Conservation (phyloP, 1,140 invertebrate species). For the Brachionus manjavacas region DNA sequence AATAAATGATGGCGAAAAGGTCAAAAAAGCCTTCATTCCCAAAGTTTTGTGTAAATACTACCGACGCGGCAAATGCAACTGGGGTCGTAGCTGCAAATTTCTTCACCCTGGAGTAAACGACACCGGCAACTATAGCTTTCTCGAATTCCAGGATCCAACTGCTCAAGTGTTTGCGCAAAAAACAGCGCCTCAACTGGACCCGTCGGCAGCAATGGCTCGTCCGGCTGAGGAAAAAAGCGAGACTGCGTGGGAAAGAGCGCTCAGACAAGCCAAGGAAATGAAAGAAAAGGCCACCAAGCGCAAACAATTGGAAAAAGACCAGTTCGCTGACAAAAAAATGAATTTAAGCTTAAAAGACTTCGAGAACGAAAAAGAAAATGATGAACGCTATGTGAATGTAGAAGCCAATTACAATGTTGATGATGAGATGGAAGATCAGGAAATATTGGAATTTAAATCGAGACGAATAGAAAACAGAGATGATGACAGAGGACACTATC, state of each 20-base stretch:
- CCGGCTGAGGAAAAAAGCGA: background rate
- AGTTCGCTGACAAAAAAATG: conserved; percentile 40
- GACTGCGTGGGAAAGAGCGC: conserved; percentile 31
- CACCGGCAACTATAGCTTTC: conserved; percentile 27
- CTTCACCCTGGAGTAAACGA: conserved; percentile 36
- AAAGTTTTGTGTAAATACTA: conserved; percentile 36
- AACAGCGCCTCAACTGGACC: background rate
- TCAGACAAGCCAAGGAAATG: conserved; percentile 36
- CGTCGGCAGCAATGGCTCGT: background rate
- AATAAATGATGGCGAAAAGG: conserved; percentile 29
- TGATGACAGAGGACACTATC: background rate
- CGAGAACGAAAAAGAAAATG: conserved; percentile 37
- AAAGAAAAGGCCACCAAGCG: conserved; percentile 12
- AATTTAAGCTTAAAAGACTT: conserved; percentile 40
- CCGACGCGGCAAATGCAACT: conserved; percentile 30
- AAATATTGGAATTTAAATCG: background rate
- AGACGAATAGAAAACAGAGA: background rate
- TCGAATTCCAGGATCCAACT: conserved; percentile 25
- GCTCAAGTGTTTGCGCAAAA: conserved; percentile 13
- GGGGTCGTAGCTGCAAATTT: conserved; percentile 38
- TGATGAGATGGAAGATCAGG: background rate
- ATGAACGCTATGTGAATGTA: conserved; percentile 37
- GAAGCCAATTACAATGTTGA: background rate
- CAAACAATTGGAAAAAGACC: conserved; percentile 34
- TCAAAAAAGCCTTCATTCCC: conserved; percentile 22